A percentile compares a stretch with the other conserved stretches of the same genome.
Evolutionary conservation across 2,113 vertebrate genomes (phyloP).

Genomic region (Larimichthys polyactis): DNA sequence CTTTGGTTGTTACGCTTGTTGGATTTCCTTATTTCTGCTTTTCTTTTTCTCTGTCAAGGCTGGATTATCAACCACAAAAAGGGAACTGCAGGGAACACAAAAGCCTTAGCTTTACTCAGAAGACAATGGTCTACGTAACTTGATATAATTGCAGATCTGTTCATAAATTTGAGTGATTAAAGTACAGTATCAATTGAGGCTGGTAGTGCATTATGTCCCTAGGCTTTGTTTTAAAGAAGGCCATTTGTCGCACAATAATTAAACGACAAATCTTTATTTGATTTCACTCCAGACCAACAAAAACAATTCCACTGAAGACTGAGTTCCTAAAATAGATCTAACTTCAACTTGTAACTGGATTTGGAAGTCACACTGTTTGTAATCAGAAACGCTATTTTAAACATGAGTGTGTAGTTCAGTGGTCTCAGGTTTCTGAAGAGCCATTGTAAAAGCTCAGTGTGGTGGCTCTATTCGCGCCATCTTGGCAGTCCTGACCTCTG

Average conservation of each 20-base stretch:
- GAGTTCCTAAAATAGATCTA: background rate
- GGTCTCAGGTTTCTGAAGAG: too few relatives aligned
- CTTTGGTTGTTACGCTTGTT: constrained; percentile 13
- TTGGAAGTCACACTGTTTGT: background rate
- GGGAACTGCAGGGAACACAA: background rate
- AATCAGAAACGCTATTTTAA: background rate
- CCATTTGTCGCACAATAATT: background rate
- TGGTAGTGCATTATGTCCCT: background rate
- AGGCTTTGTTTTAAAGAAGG: background rate
- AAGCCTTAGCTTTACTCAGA: background rate
- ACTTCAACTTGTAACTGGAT: background rate
- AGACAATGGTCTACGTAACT: background rate
- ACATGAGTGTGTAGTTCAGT: background rate
- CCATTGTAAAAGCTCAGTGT: too few relatives aligned
- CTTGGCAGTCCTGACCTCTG: too few relatives aligned
- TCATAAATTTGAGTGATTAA: background rate
- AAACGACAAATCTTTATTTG: background rate
- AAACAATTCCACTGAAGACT: background rate
- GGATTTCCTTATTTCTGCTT: constrained; percentile 11
- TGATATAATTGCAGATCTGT: background rate
- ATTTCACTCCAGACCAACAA: background rate
- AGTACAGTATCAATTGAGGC: background rate
- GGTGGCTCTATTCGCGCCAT: too few relatives aligned
- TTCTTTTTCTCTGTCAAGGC: background rate
- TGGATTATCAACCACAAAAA: background rate